Percentiles rank a stretch among this genome's conserved stretches.
These are phyloP conservation scores for Himalopsyche kuldschensis DNA, from an alignment of 2,888 invertebrate species.

Conservation along the genomic window DNA sequence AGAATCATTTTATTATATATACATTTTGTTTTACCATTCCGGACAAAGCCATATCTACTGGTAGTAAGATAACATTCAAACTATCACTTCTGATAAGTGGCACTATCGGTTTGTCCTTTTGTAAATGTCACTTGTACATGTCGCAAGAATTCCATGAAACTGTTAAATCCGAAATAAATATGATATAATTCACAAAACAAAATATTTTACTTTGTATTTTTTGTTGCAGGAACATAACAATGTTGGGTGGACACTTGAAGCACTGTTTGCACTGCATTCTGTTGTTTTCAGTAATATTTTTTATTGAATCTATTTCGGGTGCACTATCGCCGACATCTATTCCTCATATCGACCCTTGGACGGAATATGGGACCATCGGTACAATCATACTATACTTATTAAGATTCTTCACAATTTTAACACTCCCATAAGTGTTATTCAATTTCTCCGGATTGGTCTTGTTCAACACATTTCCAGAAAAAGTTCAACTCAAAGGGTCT, in stretches of 20 bases:
- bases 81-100: too few relatives aligned
- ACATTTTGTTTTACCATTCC: too few relatives aligned
- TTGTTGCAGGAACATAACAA: constrained; percentile 49
- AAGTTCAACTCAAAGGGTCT: constrained; percentile 84
- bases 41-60: too few relatives aligned
- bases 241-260: constrained; percentile 70
- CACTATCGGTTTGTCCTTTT: too few relatives aligned
- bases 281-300: constrained; percentile 71
- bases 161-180: too few relatives aligned
- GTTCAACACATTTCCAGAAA: constrained; percentile 94
- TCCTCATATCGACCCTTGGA: constrained; percentile 75
- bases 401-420: constrained; percentile 79
- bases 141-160: too few relatives aligned
- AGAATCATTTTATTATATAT: too few relatives aligned
- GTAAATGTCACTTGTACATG: too few relatives aligned
- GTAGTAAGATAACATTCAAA: too few relatives aligned
- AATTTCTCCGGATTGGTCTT: constrained; percentile 84
- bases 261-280: constrained; percentile 80
- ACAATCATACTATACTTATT: constrained; percentile 75
- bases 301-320: constrained; percentile 72
- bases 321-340: constrained; percentile 62
- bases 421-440: constrained; percentile 86
- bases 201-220: background rate
- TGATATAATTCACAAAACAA: too few relatives aligned
- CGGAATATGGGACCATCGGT: constrained; percentile 75